Percentiles rank a stretch among this genome's conserved stretches.
phyloP scores from a whole-genome alignment of 2,797 vertebrate species.

The Cygnus olor region DNA sequence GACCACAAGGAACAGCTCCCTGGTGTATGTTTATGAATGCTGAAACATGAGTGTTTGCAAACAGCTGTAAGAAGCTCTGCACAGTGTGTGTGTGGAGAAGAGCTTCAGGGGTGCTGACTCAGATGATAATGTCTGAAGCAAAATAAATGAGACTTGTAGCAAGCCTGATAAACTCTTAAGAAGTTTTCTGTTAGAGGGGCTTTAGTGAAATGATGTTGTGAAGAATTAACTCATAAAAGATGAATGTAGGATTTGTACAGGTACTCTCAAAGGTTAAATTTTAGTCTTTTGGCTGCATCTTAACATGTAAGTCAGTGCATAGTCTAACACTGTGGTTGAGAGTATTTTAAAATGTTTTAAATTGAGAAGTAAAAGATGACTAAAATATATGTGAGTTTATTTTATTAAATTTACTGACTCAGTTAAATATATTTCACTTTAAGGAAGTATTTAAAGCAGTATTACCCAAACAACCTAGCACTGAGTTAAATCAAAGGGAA shows the following conservation, averaged over 20 bases:
- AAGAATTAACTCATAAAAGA: background rate
- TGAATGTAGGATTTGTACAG: background rate
- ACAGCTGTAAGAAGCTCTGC: background rate
- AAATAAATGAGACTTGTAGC: background rate
- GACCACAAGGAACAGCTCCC: background rate
- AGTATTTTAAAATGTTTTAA: background rate
- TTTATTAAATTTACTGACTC: background rate
- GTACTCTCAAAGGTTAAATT: background rate
- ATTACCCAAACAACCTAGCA: background rate
- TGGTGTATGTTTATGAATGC: rapidly evolving
- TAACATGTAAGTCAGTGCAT: background rate
- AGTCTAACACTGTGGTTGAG: background rate
- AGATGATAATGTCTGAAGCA: background rate
- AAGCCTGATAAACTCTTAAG: background rate
- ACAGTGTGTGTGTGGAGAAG: background rate
- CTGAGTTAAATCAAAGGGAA: background rate
- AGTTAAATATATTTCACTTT: background rate
- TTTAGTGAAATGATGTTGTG: background rate
- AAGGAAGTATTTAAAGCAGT: background rate
- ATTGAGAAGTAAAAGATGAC: background rate
- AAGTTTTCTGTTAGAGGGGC: background rate
- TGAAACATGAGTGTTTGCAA: background rate
- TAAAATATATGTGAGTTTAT: background rate
- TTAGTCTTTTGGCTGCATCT: background rate
- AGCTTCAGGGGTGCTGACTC: background rate